Evolutionary conservation across 2,113 vertebrate genomes (phyloP).

Genomic region (Girardinichthys multiradiatus): DNA sequence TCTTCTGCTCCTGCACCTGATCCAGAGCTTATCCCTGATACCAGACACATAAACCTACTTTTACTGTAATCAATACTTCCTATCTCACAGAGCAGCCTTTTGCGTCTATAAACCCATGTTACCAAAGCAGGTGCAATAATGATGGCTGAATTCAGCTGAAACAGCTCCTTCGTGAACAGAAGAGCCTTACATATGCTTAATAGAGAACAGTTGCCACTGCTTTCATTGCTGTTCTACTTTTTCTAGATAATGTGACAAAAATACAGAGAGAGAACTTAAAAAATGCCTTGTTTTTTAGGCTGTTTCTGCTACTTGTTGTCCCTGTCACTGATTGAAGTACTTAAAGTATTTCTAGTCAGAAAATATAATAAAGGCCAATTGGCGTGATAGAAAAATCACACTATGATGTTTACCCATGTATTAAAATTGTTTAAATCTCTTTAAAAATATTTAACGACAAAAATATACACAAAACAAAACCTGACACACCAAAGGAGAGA

Average conservation of each 20-base stretch:
- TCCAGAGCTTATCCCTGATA: background rate
- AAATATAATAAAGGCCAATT: no score
- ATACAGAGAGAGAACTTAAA: no score
- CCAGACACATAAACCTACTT: constrained; percentile 5
- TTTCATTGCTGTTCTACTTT: background rate
- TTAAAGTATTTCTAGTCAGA: no score
- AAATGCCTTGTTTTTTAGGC: no score
- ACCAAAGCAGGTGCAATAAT: background rate
- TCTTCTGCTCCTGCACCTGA: background rate
- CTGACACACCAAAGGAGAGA: no score
- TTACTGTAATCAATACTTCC: constrained; percentile 1
- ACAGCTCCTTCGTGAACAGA: background rate
- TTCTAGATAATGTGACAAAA: background rate
- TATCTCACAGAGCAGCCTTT: background rate
- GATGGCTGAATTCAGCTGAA: background rate
- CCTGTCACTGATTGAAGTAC: no score
- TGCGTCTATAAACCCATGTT: background rate
- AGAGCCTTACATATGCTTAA: background rate
- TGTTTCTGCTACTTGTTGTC: no score
- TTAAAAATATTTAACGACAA: no score
- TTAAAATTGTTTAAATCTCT: no score
- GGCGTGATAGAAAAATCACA: no score
- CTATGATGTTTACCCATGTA: no score
- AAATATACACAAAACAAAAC: no score
- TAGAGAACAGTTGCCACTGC: background rate